A percentile compares a stretch with the other conserved stretches of the same genome.
Conservation (phyloP, 2,888 invertebrate species). For the Monochamus alternatus region DNA sequence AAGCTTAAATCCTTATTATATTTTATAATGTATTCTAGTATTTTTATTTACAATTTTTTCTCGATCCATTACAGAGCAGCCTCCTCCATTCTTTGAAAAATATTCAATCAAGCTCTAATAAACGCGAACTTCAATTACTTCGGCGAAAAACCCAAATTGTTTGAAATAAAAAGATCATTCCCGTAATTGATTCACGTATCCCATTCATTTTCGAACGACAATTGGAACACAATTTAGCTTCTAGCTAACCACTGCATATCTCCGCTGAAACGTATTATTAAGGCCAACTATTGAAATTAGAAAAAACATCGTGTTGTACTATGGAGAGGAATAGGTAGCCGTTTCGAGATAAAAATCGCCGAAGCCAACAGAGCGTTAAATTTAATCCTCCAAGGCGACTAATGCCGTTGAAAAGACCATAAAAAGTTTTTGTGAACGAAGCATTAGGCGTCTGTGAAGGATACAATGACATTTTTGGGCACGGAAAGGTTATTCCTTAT, state of each 20-base stretch:
- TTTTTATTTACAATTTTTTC: background rate
- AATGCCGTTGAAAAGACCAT: slow-evolving; percentile 1
- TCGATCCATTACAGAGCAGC: background rate
- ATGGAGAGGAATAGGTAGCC: slow-evolving; percentile 3
- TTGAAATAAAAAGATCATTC: background rate
- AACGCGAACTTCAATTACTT: background rate
- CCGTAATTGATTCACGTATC: slow-evolving; percentile 7
- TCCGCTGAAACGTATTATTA: background rate
- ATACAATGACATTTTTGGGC: background rate
- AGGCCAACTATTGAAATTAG: background rate
- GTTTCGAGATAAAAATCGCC: slow-evolving; percentile 15
- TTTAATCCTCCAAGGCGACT: slow-evolving; percentile 21
- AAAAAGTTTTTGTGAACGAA: slow-evolving; percentile 5
- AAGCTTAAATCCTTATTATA: too few relatives aligned
- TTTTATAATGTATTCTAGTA: background rate
- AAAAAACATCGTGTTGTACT: slow-evolving; percentile 5
- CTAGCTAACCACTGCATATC: background rate
- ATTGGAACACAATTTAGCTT: slow-evolving; percentile 7
- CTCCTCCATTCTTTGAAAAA: background rate
- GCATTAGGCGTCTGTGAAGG: background rate
- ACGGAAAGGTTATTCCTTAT: background rate
- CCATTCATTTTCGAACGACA: background rate
- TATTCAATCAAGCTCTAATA: background rate
- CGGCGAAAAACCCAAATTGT: background rate
- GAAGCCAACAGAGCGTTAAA: slow-evolving; percentile 15